Evolutionary conservation across 1,140 invertebrate genomes (phyloP).

Genomic region (Anastrepha ludens): DNA sequence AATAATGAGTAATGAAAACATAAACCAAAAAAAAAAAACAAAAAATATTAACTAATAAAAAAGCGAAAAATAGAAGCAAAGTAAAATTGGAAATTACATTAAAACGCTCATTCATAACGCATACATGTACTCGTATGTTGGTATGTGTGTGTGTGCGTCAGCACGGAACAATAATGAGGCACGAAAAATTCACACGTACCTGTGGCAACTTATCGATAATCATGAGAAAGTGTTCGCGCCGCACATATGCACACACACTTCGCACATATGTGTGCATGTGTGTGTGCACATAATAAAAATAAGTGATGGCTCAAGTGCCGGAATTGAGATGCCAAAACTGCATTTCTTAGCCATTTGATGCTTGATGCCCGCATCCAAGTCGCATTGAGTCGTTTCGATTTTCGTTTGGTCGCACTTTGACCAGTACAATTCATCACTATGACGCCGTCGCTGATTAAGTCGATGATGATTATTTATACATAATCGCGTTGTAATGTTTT

Average conservation of each 20-base stretch:
- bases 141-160: no score
- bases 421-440: slow-evolving; percentile 11
- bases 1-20: no score
- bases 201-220: no score
- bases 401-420: slow-evolving; percentile 14
- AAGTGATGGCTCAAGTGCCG: not conserved
- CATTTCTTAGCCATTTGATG: not conserved
- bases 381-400: slow-evolving; percentile 16
- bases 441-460: slow-evolving; percentile 26
- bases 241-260: not conserved
- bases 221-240: not conserved
- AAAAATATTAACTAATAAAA: no score
- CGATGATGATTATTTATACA: slow-evolving; percentile 40
- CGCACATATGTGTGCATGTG: not conserved
- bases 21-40: no score
- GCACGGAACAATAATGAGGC: no score
- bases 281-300: not conserved
- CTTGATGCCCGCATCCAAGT: not conserved
- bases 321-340: slow-evolving; percentile 40
- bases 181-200: no score
- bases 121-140: no score
- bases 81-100: no score
- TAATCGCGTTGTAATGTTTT: slow-evolving; percentile 33
- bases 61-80: no score
- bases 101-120: no score